A percentile compares a stretch with the other conserved stretches of the same genome.
Evolutionary conservation across 2,113 vertebrate genomes (phyloP).

Genomic region (Vulpes ferrilata): DNA sequence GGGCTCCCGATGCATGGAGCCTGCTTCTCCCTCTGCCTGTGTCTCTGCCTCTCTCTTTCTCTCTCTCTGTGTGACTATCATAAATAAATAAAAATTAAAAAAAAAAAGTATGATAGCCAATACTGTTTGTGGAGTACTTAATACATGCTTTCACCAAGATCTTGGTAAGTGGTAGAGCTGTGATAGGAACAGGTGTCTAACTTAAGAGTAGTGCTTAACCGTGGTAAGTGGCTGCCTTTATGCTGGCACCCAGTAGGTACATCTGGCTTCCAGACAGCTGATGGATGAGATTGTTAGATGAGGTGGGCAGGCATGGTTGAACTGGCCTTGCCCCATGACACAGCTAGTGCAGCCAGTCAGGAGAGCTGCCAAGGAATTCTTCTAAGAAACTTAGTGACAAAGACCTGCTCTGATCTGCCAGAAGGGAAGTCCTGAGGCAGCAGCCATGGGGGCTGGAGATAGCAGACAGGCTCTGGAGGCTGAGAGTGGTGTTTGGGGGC

Average conservation of each 20-base stretch:
- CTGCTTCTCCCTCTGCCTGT: no score
- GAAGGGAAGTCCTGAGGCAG: background rate
- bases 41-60: no score
- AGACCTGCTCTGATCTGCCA: background rate
- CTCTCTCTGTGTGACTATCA: no score
- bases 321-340: background rate
- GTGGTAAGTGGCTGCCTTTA: background rate
- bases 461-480: background rate
- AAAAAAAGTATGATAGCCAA: no score
- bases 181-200: background rate
- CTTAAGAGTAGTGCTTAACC: background rate
- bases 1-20: no score
- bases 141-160: background rate
- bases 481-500: background rate
- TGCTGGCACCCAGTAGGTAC: background rate
- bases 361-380: background rate
- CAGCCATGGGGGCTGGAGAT: background rate
- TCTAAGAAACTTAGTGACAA: slow-evolving; percentile 33
- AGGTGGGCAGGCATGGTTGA: background rate
- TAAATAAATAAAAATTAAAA: no score
- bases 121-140: background rate
- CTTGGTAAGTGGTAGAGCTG: background rate
- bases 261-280: background rate
- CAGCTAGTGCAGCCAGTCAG: background rate
- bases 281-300: background rate